Percentiles rank a stretch among this genome's conserved stretches.
Evolutionary conservation across 1,140 invertebrate genomes (phyloP).

Genomic region (Episyrphus balteatus): DNA sequence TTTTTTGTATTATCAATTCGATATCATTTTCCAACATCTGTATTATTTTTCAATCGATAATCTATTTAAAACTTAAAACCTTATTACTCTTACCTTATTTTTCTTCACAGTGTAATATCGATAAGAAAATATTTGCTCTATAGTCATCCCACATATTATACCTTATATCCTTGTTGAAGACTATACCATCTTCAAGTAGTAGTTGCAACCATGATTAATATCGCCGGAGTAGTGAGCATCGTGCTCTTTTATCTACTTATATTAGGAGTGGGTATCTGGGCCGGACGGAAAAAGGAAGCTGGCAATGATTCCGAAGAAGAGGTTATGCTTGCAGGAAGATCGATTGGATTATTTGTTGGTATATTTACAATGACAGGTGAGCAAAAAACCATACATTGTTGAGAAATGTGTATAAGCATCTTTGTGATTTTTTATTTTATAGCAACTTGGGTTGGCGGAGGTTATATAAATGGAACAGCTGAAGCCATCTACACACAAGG

Average conservation of each 20-base stretch:
- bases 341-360: conserved; percentile 91
- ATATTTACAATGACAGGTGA: conserved; percentile 97
- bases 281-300: conserved; percentile 76
- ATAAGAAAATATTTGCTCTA: too few species aligned
- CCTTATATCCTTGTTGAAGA: too few species aligned
- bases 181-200: conserved; percentile 8
- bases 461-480: conserved; percentile 97
- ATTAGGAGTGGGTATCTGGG: conserved; percentile 88
- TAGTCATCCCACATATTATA: too few species aligned
- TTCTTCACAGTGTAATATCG: too few species aligned
- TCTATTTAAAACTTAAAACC: too few species aligned
- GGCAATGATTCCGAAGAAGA: conserved; percentile 85
- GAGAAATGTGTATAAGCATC: neutral
- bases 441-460: conserved; percentile 98
- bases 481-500: conserved; percentile 88
- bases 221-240: conserved; percentile 83
- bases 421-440: conserved; percentile 5
- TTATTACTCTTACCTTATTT: too few species aligned
- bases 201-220: conserved; percentile 66
- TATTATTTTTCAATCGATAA: too few species aligned
- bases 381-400: neutral
- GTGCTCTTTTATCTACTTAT: conserved; percentile 90
- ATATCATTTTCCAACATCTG: too few species aligned
- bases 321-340: conserved; percentile 92
- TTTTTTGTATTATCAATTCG: too few species aligned